Conservation (phyloP, 2,113 vertebrate genomes). For the Amphilophus citrinellus region DNA sequence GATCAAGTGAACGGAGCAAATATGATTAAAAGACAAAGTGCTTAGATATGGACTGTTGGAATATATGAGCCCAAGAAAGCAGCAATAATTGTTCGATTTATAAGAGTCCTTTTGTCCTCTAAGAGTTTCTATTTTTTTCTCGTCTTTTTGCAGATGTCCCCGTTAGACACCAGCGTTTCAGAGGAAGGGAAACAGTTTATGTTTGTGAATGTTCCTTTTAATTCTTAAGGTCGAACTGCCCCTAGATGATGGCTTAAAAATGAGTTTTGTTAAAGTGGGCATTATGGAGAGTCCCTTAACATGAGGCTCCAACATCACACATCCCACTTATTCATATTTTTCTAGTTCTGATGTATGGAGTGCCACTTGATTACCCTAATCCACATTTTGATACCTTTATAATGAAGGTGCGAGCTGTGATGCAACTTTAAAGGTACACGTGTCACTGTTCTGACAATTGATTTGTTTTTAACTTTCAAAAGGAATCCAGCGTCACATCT, state of each 20-base stretch:
- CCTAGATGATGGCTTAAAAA: background rate
- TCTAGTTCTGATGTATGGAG: background rate
- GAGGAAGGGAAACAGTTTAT: background rate
- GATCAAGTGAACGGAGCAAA: background rate
- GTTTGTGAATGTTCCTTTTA: background rate
- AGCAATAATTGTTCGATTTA: background rate
- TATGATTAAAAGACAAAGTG: background rate
- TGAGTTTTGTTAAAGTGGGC: background rate
- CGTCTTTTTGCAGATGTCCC: background rate
- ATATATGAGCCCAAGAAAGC: background rate
- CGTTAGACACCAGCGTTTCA: background rate
- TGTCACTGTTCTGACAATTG: background rate
- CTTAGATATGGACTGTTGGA: background rate
- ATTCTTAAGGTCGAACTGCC: background rate
- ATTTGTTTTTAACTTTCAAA: slow-evolving; percentile 10
- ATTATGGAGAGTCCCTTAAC: background rate
- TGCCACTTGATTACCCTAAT: background rate
- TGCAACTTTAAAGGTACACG: background rate
- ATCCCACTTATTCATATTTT: background rate
- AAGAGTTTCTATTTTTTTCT: background rate
- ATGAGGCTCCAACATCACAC: background rate
- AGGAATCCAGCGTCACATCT: background rate
- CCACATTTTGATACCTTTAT: background rate
- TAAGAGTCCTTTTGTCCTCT: background rate
- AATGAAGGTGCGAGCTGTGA: background rate